phyloP scores from a whole-genome alignment of 2,113 vertebrate genomes.

The Mormyrus iriodes region DNA sequence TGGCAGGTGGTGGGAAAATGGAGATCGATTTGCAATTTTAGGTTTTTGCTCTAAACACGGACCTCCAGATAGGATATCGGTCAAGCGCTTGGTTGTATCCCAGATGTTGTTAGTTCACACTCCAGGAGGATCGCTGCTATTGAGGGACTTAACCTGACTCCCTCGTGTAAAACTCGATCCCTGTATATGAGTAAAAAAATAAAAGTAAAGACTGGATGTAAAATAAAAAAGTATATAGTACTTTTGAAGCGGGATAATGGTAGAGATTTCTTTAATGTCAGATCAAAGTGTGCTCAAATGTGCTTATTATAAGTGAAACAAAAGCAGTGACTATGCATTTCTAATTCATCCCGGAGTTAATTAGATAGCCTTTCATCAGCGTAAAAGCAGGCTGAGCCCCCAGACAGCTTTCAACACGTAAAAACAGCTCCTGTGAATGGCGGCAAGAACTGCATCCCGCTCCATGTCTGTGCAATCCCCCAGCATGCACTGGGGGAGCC shows the following conservation, averaged over 20 bases:
- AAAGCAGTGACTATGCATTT: slow-evolving; percentile 5
- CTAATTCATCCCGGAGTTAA: neutral
- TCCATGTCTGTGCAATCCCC: neutral
- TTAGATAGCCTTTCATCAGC: slow-evolving; percentile 6
- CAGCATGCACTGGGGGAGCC: neutral
- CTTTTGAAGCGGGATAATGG: neutral
- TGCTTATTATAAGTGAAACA: neutral
- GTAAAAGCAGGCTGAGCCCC: neutral
- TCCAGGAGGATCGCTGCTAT: too few relatives aligned
- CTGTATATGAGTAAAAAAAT: neutral
- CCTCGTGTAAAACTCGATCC: neutral
- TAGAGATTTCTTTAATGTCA: neutral
- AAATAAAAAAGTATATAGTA: neutral
- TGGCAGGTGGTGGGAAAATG: too few relatives aligned
- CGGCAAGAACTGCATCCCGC: neutral
- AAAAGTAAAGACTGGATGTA: neutral
- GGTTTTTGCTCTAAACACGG: too few relatives aligned
- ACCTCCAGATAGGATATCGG: too few relatives aligned
- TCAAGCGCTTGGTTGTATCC: too few relatives aligned
- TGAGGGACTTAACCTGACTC: neutral
- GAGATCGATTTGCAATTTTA: too few relatives aligned
- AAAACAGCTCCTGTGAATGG: neutral
- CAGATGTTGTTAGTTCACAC: too few relatives aligned
- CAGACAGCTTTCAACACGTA: neutral
- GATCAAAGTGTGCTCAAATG: neutral